Base-by-base conservation (phyloP, 2,797 vertebrate species). In the Cyprinodon diabolis region DNA sequence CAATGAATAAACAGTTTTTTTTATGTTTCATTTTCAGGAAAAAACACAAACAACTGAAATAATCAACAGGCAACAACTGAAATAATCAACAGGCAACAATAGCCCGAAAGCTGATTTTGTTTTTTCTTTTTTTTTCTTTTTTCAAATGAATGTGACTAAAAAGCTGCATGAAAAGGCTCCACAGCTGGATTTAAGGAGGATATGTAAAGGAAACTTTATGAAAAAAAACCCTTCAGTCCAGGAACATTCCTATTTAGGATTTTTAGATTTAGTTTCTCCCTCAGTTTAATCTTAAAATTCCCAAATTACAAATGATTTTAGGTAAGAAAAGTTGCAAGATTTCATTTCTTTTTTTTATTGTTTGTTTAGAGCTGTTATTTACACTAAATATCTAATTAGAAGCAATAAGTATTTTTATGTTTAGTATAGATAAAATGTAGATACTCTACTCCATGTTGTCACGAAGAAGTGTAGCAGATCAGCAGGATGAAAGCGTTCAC, bases 401-500 rank as follows among this genome's bases (percentile, higher is more conserved):
- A 30, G 30, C 3, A 30, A 30, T 30, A 30, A 30, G 30, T 21
- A 5, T 37, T 14, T 9, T 66, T 25, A 54, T 4, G 5, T 40
- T 6, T 13, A 3, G 4, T 17, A 14, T 57, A 40, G 30, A n/a
- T 52, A 10, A 30, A 72, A 45, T 7, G 7, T 55, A 30, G 47
- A 60, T 62, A 73, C 63, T 72, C 71, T 69, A 43, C 68, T 68
- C 67, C 56, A 71, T 66, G 4, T 75, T 57, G 62, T 70, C 2
- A 7, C 8, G 37, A 55, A 73, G 45, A 75, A 40, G 66, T 40
- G 76, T 56, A 48, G 47, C 51, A 8, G 62, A 75, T 66, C n/a
- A n/a, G 48, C 2, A 6, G 55, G 67, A 85, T 66, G 15, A 63
- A 78, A 43, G 72, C 37, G 60, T 66, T 78, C 67, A 74, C 82